These are phyloP conservation scores for Heliconius cydno DNA, from an alignment of 2,888 invertebrate genomes.

Conservation along the genomic window DNA sequence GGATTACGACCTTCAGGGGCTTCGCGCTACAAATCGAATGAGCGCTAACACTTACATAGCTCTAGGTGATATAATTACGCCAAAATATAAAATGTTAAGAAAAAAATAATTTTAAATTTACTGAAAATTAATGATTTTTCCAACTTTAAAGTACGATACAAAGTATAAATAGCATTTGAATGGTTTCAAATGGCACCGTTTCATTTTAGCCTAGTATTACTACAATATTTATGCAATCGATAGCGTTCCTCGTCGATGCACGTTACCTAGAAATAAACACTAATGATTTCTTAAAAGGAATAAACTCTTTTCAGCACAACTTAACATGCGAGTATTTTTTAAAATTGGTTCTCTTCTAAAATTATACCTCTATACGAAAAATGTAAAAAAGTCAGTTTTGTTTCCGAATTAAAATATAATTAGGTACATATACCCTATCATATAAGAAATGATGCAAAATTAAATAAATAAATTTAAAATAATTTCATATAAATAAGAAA, in stretches of 20 bases:
- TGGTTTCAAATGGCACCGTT: constrained; percentile 18
- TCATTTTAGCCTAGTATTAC: not conserved
- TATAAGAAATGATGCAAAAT: too few species aligned
- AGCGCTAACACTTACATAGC: constrained; percentile 62
- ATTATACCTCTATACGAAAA: too few species aligned
- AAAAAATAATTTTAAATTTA: not conserved
- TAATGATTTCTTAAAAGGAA: constrained; percentile 1
- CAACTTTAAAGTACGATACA: not conserved
- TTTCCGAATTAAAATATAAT: too few species aligned
- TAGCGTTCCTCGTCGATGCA: not conserved
- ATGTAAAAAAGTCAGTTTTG: too few species aligned
- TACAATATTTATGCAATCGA: constrained; percentile 24
- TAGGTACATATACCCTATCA: too few species aligned
- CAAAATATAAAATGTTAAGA: constrained; percentile 47
- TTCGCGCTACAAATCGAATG: constrained; percentile 78
- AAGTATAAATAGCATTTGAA: not conserved
- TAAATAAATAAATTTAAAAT: not conserved
- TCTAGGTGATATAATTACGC: constrained; percentile 46
- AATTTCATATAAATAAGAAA: not conserved
- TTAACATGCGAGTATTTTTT: not conserved
- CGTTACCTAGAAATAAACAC: constrained; percentile 9
- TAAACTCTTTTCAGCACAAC: not conserved
- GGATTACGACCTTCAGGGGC: constrained; percentile 78
- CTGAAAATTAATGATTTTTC: not conserved
- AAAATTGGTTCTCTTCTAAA: not conserved